These are phyloP conservation scores for Blennius ocellaris DNA, from an alignment of 2,113 vertebrate species.

Conservation along the genomic window DNA sequence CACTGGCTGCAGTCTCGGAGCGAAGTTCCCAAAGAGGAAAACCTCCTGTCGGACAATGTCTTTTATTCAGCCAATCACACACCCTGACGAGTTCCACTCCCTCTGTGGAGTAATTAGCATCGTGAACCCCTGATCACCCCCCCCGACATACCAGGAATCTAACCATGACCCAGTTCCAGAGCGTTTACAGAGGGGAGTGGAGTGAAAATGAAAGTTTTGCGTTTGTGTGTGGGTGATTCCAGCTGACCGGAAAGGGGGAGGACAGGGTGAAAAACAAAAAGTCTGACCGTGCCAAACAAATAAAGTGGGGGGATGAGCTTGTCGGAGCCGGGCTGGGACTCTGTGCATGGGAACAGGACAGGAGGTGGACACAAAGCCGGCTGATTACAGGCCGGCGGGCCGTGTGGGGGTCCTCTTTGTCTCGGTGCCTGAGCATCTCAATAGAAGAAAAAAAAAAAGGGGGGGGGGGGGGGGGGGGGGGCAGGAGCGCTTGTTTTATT, in stretches of 20 bases:
- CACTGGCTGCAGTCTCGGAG: background rate
- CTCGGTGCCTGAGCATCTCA: slow-evolving; percentile 40
- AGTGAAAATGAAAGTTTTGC: slow-evolving; percentile 33
- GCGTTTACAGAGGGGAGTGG: slow-evolving; percentile 14
- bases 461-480: too few relatives aligned
- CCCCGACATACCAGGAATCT: slow-evolving; percentile 14
- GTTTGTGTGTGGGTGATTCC: slow-evolving; percentile 15
- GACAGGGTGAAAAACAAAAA: slow-evolving; percentile 26
- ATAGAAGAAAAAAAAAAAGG: slow-evolving; percentile 28
- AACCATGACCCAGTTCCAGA: slow-evolving; percentile 15
- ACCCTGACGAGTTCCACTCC: slow-evolving; percentile 19
- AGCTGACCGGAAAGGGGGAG: slow-evolving; percentile 42
- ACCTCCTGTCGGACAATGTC: slow-evolving; percentile 15
- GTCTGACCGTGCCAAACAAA: slow-evolving; percentile 65
- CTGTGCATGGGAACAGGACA: slow-evolving; percentile 65
- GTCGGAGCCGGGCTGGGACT: slow-evolving; percentile 38
- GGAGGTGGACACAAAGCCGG: slow-evolving; percentile 74
- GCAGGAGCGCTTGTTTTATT: slow-evolving; percentile 56
- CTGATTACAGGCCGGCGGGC: slow-evolving; percentile 65
- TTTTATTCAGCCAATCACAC: slow-evolving; percentile 46
- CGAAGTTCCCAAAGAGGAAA: slow-evolving; percentile 3
- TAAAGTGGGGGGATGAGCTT: slow-evolving; percentile 67
- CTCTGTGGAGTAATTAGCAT: slow-evolving; percentile 33
- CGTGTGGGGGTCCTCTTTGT: slow-evolving; percentile 65
- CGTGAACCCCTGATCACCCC: background rate